Percentiles rank a stretch among this genome's conserved stretches.
phyloP scores from a whole-genome alignment of 2,113 vertebrate species.

The Henicopernis longicauda region DNA sequence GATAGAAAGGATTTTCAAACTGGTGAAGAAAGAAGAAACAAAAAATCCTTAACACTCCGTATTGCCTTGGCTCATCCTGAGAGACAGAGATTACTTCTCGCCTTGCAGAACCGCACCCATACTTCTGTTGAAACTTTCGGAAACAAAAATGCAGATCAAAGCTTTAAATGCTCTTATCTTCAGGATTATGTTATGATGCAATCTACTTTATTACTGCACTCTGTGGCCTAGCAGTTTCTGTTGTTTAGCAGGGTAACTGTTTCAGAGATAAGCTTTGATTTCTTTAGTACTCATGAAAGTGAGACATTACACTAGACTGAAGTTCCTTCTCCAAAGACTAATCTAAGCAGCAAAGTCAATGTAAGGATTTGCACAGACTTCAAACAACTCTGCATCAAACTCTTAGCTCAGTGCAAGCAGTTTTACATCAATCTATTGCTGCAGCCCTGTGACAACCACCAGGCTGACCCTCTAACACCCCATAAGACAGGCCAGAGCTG shows the following conservation, averaged over 20 bases:
- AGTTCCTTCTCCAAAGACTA: not conserved
- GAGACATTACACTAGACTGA: not conserved
- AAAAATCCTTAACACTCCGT: not conserved
- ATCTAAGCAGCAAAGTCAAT: not conserved
- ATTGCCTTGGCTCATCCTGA: not conserved
- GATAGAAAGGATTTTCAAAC: not conserved
- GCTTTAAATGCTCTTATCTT: conserved; percentile 7
- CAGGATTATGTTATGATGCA: not conserved
- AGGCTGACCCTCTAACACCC: not conserved
- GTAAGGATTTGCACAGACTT: not conserved
- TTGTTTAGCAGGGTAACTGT: not conserved
- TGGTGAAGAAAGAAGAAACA: not conserved
- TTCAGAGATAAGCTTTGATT: not conserved
- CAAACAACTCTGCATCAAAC: not conserved
- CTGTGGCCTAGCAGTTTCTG: not conserved
- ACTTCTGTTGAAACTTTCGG: not conserved
- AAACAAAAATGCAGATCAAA: not conserved
- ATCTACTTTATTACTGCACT: not conserved
- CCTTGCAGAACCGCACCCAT: not conserved
- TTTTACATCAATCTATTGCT: not conserved
- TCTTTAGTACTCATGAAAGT: not conserved
- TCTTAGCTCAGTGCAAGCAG: accelerated
- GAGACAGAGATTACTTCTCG: not conserved
- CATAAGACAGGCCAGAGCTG: not conserved
- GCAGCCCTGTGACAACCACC: not conserved